Conservation (phyloP, 2,888 invertebrate genomes). For the Diogma glabrata region DNA sequence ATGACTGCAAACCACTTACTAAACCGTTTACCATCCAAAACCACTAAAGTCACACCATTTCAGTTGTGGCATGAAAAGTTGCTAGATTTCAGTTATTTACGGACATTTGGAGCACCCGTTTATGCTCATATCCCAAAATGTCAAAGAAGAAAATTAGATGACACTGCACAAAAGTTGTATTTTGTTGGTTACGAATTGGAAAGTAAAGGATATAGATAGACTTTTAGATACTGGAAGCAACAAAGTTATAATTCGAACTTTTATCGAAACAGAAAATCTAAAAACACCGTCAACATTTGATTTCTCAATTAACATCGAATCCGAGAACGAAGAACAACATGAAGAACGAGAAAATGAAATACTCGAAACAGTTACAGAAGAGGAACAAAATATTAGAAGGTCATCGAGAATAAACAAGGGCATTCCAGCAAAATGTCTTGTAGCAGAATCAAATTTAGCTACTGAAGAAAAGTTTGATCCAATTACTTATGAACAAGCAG, state of each 20-base stretch:
- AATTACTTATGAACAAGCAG: no score
- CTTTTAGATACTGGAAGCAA: no score
- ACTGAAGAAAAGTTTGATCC: no score
- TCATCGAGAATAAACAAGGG: background rate
- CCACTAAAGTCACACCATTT: no score
- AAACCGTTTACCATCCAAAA: background rate
- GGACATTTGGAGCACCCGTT: conserved; percentile 7
- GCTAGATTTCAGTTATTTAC: conserved; percentile 2
- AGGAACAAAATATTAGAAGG: background rate
- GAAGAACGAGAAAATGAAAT: background rate
- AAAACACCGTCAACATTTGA: no score
- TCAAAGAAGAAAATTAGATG: background rate
- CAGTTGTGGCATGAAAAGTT: background rate
- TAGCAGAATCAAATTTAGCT: no score
- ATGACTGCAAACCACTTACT: background rate
- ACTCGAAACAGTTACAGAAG: background rate
- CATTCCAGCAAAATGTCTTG: background rate
- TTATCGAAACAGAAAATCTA: background rate
- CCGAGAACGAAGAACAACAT: background rate
- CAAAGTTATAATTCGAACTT: background rate
- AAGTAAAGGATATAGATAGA: no score
- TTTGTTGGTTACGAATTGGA: no score
- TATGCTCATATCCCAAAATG: no score
- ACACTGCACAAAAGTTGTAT: no score
- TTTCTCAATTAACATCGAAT: no score